Evolutionary conservation across 2,888 invertebrate species (phyloP).

Genomic region (Drosophila sordidapex): DNA sequence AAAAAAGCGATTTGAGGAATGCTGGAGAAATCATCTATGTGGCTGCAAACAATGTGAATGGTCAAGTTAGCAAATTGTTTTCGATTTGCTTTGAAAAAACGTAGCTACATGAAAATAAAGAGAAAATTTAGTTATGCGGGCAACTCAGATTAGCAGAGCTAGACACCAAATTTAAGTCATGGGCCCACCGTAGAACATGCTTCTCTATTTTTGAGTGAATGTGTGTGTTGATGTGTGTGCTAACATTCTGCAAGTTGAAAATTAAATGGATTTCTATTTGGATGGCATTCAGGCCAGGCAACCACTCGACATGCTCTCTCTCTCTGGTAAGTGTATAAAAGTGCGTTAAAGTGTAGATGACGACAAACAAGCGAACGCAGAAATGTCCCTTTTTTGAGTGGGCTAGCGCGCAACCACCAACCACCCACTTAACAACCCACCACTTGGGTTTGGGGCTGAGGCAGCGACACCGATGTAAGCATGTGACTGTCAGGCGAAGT

Average conservation of each 20-base stretch:
- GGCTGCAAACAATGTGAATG: slow-evolving; percentile 21
- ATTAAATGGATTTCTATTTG: slow-evolving; percentile 81
- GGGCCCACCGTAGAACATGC: slow-evolving; percentile 4
- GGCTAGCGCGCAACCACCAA: background rate
- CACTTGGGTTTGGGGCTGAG: slow-evolving; percentile 25
- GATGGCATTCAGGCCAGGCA: slow-evolving; percentile 41
- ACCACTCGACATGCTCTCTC: slow-evolving; percentile 62
- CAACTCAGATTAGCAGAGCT: slow-evolving; percentile 1
- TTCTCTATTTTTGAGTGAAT: background rate
- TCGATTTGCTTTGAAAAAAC: slow-evolving; percentile 21
- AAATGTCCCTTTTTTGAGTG: slow-evolving; percentile 54
- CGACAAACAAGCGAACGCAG: slow-evolving; percentile 37
- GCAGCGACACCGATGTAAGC: slow-evolving; percentile 50
- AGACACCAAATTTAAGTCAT: background rate
- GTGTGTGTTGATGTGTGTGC: slow-evolving; percentile 30
- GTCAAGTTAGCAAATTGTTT: slow-evolving; percentile 28
- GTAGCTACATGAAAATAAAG: slow-evolving; percentile 18
- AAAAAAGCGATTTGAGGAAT: slow-evolving; percentile 2
- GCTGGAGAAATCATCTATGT: background rate
- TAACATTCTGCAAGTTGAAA: slow-evolving; percentile 73
- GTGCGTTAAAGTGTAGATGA: slow-evolving; percentile 60
- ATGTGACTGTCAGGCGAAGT: slow-evolving; percentile 56
- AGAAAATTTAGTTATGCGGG: slow-evolving; percentile 26
- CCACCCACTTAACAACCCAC: slow-evolving; percentile 1
- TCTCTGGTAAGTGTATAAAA: slow-evolving; percentile 57